phyloP scores from a whole-genome alignment of 2,797 vertebrate genomes.

The Leucoraja ocellata region DNA sequence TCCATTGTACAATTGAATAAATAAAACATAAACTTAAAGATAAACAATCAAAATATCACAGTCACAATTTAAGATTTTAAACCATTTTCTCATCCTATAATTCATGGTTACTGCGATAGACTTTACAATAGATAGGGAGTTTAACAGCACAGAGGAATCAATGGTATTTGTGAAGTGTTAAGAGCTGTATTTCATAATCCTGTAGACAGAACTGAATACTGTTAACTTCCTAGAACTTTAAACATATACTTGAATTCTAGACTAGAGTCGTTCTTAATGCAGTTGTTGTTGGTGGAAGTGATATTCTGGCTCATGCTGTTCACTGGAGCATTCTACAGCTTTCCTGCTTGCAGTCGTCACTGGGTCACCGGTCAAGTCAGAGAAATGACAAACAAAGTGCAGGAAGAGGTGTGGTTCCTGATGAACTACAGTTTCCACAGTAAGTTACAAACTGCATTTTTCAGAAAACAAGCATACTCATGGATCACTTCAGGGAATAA shows the following conservation, averaged over 20 bases:
- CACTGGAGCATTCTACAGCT: constrained; percentile 84
- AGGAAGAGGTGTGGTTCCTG: constrained; percentile 37
- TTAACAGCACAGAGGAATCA: background rate
- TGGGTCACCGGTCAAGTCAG: constrained; percentile 71
- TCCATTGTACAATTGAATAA: no score
- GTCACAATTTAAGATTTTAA: no score
- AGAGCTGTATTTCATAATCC: no score
- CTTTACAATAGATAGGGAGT: background rate
- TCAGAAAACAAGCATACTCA: background rate
- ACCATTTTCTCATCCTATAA: background rate
- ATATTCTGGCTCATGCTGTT: constrained; percentile 85
- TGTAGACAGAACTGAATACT: constrained; percentile 79
- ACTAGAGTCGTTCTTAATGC: constrained; percentile 91
- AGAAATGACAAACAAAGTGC: constrained; percentile 15
- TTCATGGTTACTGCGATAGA: background rate
- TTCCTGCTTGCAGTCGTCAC: constrained; percentile 83
- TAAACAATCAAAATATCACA: no score
- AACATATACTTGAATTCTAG: constrained; percentile 75
- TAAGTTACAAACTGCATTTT: background rate
- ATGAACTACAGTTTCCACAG: constrained; percentile 10
- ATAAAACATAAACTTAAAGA: no score
- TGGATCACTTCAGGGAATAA: background rate
- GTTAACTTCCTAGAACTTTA: constrained; percentile 70
- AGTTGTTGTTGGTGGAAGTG: constrained; percentile 86
- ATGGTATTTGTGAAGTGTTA: background rate